A percentile compares a stretch with the other conserved stretches of the same genome.
Evolutionary conservation across 2,888 invertebrate genomes (phyloP).

Genomic region (Diaperis boleti): DNA sequence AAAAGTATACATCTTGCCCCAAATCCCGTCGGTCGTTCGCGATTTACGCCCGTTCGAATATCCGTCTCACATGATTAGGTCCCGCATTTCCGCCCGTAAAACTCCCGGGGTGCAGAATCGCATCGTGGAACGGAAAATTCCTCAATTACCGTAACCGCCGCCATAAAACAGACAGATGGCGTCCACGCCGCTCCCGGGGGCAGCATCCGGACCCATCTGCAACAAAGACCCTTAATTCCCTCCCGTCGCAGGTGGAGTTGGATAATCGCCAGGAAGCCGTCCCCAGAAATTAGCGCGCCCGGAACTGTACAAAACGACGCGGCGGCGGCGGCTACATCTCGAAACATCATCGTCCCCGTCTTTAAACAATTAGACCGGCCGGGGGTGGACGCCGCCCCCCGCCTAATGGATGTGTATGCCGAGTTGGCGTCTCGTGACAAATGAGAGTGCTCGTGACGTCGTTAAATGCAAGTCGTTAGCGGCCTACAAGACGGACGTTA

Average conservation of each 20-base stretch:
- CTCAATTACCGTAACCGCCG: background rate
- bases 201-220: conserved; percentile 6
- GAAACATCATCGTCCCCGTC: background rate
- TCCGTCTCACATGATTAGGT: too few relatives aligned
- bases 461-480: conserved; percentile 54
- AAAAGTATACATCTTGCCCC: too few relatives aligned
- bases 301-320: background rate
- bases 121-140: background rate
- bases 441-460: conserved; percentile 53
- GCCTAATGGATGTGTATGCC: conserved; percentile 48
- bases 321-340: background rate
- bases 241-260: conserved; percentile 4
- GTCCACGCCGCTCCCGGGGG: background rate
- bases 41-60: too few relatives aligned
- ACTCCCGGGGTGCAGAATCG: background rate
- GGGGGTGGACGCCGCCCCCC: conserved; percentile 28
- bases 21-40: too few relatives aligned
- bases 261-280: background rate
- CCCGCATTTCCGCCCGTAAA: background rate
- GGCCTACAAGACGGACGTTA: conserved; percentile 51
- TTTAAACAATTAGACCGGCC: conserved; percentile 26
- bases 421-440: conserved; percentile 51
- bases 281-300: background rate
- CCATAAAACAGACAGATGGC: conserved; percentile 3
- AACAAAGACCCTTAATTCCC: conserved; percentile 1